Evolutionary conservation across 2,113 vertebrate genomes (phyloP).

Genomic region (Terrapene triunguis): DNA sequence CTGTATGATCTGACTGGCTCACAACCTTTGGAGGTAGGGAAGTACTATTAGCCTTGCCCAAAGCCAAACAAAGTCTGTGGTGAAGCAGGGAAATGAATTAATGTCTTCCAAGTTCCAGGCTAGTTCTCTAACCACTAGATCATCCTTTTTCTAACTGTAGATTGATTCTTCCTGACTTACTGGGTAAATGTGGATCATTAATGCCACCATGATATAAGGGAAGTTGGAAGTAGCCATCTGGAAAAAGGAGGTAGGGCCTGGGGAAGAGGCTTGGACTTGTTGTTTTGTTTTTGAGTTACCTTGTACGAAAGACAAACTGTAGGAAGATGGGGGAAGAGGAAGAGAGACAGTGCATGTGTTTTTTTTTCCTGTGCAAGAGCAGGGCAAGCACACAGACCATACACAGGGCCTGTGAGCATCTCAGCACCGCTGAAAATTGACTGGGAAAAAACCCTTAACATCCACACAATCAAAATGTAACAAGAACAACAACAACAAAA

Average conservation of each 20-base stretch:
- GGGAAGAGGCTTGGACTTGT: background rate
- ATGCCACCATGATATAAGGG: background rate
- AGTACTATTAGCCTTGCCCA: background rate
- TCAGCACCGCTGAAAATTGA: background rate
- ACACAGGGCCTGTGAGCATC: background rate
- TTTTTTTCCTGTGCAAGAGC: background rate
- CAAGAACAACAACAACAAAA: background rate
- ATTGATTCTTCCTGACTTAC: background rate
- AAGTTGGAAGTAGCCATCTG: background rate
- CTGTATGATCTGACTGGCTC: background rate
- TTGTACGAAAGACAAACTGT: background rate
- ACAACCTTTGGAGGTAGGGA: background rate
- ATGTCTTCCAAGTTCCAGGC: background rate
- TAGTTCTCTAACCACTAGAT: background rate
- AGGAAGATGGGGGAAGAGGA: background rate
- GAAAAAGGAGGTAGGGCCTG: background rate
- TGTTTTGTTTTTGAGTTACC: background rate
- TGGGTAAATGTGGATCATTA: background rate
- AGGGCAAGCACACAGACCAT: background rate
- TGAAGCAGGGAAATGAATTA: background rate
- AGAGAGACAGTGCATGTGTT: background rate
- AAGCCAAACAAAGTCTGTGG: background rate
- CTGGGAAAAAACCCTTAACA: background rate
- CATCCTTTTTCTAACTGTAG: background rate
- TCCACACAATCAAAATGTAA: background rate